Evolutionary conservation across 2,888 invertebrate genomes (phyloP).

Genomic region (Melinaea marsaeus): DNA sequence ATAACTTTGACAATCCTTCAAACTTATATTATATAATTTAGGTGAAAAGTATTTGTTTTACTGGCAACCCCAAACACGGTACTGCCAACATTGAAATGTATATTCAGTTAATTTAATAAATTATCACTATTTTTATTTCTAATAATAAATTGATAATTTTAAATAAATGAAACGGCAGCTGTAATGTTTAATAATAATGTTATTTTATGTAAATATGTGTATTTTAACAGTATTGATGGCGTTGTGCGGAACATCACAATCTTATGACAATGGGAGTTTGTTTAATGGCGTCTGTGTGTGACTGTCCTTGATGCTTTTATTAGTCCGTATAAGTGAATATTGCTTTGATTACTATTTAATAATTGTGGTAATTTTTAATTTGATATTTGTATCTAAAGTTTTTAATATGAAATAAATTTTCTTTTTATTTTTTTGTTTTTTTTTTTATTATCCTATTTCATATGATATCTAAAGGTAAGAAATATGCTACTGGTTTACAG

Average conservation of each 20-base stretch:
- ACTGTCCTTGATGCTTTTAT: slow-evolving; percentile 48
- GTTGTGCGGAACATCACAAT: slow-evolving; percentile 59
- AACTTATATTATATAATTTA: neutral
- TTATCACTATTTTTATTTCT: slow-evolving; percentile 51
- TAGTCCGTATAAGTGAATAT: slow-evolving; percentile 43
- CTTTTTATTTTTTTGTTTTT: slow-evolving; percentile 19
- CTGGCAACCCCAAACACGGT: slow-evolving; percentile 30
- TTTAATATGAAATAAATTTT: slow-evolving; percentile 52
- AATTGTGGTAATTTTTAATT: slow-evolving; percentile 68
- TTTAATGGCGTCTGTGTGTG: slow-evolving; percentile 62
- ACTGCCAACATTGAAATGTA: slow-evolving; percentile 51
- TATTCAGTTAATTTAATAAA: slow-evolving; percentile 65
- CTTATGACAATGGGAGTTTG: slow-evolving; percentile 61
- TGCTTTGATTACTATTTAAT: slow-evolving; percentile 67
- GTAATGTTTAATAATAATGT: slow-evolving; percentile 15
- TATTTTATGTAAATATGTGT: slow-evolving; percentile 32
- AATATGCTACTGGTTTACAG: too few species aligned
- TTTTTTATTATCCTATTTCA: neutral
- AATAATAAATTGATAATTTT: slow-evolving; percentile 38
- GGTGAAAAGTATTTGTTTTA: slow-evolving; percentile 1
- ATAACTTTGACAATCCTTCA: neutral
- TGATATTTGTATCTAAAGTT: slow-evolving; percentile 53
- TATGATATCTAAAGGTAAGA: too few species aligned
- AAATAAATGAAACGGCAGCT: slow-evolving; percentile 31
- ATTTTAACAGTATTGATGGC: slow-evolving; percentile 32